Conservation (phyloP, 2,797 vertebrate genomes). For the Rhinogobio ventralis region DNA sequence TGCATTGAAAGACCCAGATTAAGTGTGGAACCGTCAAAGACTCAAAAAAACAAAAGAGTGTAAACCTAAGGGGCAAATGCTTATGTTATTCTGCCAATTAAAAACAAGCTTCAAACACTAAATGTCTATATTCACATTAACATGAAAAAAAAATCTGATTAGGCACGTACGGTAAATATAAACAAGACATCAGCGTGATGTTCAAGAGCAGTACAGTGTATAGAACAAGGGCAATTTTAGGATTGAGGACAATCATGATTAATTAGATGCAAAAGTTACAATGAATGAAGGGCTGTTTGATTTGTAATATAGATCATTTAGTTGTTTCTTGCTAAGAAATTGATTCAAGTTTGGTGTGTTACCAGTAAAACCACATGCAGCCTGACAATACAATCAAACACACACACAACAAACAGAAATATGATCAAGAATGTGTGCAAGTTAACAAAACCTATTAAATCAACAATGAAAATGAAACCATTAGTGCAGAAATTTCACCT, state of each 20-base stretch:
- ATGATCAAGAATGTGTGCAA: slow-evolving; percentile 39
- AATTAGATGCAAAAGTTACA: slow-evolving; percentile 65
- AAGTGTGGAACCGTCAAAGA: neutral
- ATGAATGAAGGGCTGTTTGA: slow-evolving; percentile 9
- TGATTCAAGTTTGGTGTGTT: slow-evolving; percentile 8
- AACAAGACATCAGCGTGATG: slow-evolving; percentile 64
- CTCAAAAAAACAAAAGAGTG: slow-evolving; percentile 28
- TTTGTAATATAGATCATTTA: slow-evolving; percentile 15
- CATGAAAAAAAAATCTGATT: slow-evolving; percentile 63
- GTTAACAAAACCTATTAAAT: slow-evolving; percentile 52
- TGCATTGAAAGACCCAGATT: neutral
- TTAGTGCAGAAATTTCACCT: slow-evolving; percentile 35
- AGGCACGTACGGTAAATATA: slow-evolving; percentile 80
- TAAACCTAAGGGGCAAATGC: neutral
- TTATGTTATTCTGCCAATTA: slow-evolving; percentile 31
- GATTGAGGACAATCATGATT: slow-evolving; percentile 49
- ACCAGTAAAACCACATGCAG: slow-evolving; percentile 41
- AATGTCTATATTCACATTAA: slow-evolving; percentile 39
- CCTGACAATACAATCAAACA: slow-evolving; percentile 10
- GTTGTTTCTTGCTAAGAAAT: slow-evolving; percentile 1
- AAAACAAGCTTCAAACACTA: slow-evolving; percentile 40
- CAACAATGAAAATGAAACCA: slow-evolving; percentile 29
- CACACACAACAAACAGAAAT: slow-evolving; percentile 17
- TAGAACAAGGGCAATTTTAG: slow-evolving; percentile 59
- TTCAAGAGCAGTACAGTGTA: slow-evolving; percentile 58